A percentile compares a stretch with the other conserved stretches of the same genome.
Conservation (phyloP, 2,888 invertebrate species). For the Aricia artaxerxes region DNA sequence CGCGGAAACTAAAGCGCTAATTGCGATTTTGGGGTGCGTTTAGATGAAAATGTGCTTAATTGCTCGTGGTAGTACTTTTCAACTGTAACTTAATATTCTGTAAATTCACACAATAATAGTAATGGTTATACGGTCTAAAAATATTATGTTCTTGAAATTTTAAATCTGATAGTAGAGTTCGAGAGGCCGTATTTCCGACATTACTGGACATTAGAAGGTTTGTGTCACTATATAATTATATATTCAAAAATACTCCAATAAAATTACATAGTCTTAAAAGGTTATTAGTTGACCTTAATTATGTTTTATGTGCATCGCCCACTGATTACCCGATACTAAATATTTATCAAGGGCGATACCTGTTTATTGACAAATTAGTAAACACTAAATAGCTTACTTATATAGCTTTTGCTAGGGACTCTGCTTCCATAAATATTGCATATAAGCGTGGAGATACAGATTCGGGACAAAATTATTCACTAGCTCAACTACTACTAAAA, state of each 20-base stretch:
- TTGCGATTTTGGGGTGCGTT: no score
- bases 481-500: no score
- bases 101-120: no score
- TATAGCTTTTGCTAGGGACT: no score
- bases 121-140: no score
- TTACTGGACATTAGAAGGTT: not conserved
- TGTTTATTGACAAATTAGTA: conserved; percentile 1
- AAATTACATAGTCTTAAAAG: conserved; percentile 7
- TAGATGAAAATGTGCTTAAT: no score
- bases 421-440: no score
- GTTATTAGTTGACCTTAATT: conserved; percentile 26
- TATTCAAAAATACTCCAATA: conserved; percentile 7
- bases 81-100: no score
- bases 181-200: not conserved
- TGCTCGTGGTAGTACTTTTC: no score
- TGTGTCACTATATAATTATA: not conserved
- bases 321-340: conserved; percentile 15
- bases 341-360: conserved; percentile 14
- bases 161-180: not conserved
- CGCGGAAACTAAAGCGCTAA: no score
- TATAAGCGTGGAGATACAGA: no score
- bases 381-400: not conserved
- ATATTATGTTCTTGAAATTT: not conserved
- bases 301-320: conserved; percentile 13
- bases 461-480: no score